A percentile compares a stretch with the other conserved stretches of the same genome.
Conservation (phyloP, 2,797 vertebrate genomes). For the Myioborus miniatus region DNA sequence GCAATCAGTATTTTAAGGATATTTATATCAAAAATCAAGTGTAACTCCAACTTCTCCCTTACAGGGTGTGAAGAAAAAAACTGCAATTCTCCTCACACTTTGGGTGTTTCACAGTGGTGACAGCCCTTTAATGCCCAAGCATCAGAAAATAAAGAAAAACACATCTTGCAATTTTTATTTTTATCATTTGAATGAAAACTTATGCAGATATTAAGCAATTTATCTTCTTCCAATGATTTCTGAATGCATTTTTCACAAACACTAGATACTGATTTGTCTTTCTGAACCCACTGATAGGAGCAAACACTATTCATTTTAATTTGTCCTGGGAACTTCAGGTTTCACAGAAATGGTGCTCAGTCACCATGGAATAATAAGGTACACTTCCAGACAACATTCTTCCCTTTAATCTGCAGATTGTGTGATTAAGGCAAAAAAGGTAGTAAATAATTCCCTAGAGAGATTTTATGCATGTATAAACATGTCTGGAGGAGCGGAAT, state of each 20-base stretch:
- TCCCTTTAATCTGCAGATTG: neutral
- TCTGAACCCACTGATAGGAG: conserved; percentile 16
- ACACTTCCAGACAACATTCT: neutral
- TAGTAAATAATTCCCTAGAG: conserved; percentile 7
- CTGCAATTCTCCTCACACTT: neutral
- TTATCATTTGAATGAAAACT: neutral
- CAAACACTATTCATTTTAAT: conserved; percentile 23
- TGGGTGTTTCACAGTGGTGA: neutral
- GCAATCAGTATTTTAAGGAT: neutral
- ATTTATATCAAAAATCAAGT: neutral
- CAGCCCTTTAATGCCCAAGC: neutral
- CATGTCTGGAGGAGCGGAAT: neutral
- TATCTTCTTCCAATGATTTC: conserved; percentile 3
- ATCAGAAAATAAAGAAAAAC: neutral
- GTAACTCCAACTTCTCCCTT: neutral
- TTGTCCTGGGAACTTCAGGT: conserved; percentile 17
- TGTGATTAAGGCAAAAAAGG: neutral
- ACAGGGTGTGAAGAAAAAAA: neutral
- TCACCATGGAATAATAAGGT: conserved; percentile 46
- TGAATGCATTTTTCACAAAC: conserved; percentile 15
- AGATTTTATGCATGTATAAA: conserved; percentile 12
- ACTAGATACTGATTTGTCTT: conserved; percentile 5
- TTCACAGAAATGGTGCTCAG: conserved; percentile 49
- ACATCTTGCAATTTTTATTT: neutral
- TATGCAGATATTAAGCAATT: neutral